Evolutionary conservation across 2,113 vertebrate species (phyloP).

Genomic region (Pogona vitticeps): DNA sequence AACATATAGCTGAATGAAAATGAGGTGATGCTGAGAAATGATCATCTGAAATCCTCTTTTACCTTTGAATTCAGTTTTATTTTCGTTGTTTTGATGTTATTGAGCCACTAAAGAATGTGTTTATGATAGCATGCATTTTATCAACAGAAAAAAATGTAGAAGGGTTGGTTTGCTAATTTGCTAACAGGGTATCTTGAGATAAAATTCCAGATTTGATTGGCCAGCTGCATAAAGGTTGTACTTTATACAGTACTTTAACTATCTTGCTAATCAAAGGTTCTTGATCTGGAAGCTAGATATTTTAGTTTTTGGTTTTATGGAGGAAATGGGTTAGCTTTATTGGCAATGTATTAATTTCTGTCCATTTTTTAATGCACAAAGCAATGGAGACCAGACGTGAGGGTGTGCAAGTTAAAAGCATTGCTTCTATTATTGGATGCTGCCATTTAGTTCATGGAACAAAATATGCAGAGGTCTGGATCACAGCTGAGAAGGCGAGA

Average conservation of each 20-base stretch:
- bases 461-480: neutral
- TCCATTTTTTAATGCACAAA: neutral
- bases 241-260: neutral
- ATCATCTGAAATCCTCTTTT: neutral
- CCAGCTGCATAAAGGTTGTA: neutral
- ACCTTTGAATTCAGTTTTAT: neutral
- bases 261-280: neutral
- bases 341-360: neutral
- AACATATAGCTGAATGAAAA: neutral
- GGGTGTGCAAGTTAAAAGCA: neutral
- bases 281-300: neutral
- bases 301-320: neutral
- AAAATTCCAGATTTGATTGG: neutral
- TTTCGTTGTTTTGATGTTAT: neutral
- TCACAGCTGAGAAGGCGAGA: neutral
- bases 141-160: neutral
- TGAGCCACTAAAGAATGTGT: neutral
- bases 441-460: neutral
- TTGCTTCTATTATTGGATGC: neutral
- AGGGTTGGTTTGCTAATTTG: neutral
- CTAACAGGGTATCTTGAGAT: neutral
- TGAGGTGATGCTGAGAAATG: neutral
- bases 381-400: too few species aligned
- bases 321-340: neutral
- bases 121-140: neutral